Base-by-base conservation (phyloP, 2,113 vertebrate species). In the Oncorhynchus kisutch region DNA sequence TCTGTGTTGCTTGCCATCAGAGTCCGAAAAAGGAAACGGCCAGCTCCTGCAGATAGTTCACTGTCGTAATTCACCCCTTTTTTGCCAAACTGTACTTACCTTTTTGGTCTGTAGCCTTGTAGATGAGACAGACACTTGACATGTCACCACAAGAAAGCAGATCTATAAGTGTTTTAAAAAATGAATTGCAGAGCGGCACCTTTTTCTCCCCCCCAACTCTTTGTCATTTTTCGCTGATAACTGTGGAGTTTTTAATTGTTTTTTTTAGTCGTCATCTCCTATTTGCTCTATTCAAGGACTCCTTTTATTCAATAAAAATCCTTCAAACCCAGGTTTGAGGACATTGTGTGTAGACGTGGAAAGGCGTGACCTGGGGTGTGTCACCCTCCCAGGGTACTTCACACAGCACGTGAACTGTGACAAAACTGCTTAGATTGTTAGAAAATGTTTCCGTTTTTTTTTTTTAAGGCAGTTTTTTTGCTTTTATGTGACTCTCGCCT, bases 51-150 rank as follows among this genome's bases (percentile, higher is more conserved):
- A 71, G 64, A 84, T 72, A 76, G 72, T 82, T 78, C 70, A 82
- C 85, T 88, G 82, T 88, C 78, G 83, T 84, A 24, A 73, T 87
- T 78, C 84, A 85, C 31, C 75, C 76, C 74, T 74, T 88, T 86
- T 87, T 91, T 74, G 91, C 89, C 91, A 93, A 94, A 91, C 86
- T 86, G 76, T 82, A 85, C 84, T 74, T 82, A 79, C 78, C 73
- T 85, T 79, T 84, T 83, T 84, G 83, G 83, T 90, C 88, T 86
- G 62, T 71, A 84, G 82, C 84, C 81, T 78, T 82, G 65, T 77
- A 80, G 59, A 87, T 65, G 65, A 62, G 72, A 70, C 84, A 80
- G 67, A 81, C 72, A 71, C 80, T 70, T 75, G 48, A 85, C 49
- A 76, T 73, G 51, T 71, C 65, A 65, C 45, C 71, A 72, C 29